Base-by-base conservation (phyloP, 2,888 invertebrate species). In the Drosophila vallismaia region DNA sequence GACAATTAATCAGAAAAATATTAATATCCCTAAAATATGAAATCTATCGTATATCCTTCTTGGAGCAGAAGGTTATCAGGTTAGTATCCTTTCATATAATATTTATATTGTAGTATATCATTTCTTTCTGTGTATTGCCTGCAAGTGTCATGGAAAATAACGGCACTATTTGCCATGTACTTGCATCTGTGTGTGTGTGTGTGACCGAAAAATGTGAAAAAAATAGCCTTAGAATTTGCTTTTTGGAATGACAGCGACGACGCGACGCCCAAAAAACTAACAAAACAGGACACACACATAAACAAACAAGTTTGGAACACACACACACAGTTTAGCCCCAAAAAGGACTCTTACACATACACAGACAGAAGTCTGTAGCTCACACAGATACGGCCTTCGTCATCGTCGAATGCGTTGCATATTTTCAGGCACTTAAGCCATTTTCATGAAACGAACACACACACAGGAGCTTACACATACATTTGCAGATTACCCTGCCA, bases 371-470 rank as follows among this genome's bases (percentile, higher is more conserved):
- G 53, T 59, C 48, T 59, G 45, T 42, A 42, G 66, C 40, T 44
- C 38, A 38, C 42, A 55, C n/a, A 69, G 4, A 51, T 19, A 54
- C 36, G 12, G 10, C 28, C 49, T 51, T 45, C 56, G 54, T 44
- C 58, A 58, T 40, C 62, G 42, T 66, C 51, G 76, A 71, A 71
- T 87, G 75, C 74, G 73, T 79, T 88, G 86, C 88, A 88, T 88
- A 86, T 83, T 88, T 86, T 74, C 75, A 88, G 86, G 86, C 86
- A 87, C 88, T 86, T 87, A 79, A 88, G 86, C 88, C 85, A 88
- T 85, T 88, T 86, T 77, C 87, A 69, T 84, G 84, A 84, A 78
- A 76, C 84, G 71, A 71, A 69, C 68, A 80, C 51, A 54, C 42
- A 66, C 33, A 33, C 36, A n/a, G n/a, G 5, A 10, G 5, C n/a